phyloP scores from a whole-genome alignment of 2,113 vertebrate species.

The Thunnus maccoyii region DNA sequence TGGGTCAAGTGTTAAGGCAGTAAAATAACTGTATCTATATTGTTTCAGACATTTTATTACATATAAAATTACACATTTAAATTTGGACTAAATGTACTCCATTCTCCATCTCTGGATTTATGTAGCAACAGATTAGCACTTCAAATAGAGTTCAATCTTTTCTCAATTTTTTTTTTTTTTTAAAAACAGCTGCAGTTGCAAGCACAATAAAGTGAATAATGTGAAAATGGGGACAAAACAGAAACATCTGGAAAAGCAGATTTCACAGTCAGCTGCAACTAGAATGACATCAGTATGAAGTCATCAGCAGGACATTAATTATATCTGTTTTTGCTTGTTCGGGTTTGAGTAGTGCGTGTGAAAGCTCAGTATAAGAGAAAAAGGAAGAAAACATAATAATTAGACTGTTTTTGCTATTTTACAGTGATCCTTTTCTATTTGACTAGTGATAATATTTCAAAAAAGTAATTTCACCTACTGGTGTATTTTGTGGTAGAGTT shows the following conservation, averaged over 20 bases:
- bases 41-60: too few species aligned
- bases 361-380: background rate
- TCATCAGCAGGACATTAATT: background rate
- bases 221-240: background rate
- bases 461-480: conserved; percentile 79
- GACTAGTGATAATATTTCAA: background rate
- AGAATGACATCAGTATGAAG: conserved; percentile 15
- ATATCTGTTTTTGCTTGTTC: background rate
- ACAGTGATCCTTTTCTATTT: too few species aligned
- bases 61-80: too few species aligned
- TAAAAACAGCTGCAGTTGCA: background rate
- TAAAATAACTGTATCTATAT: too few species aligned
- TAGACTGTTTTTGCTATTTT: background rate
- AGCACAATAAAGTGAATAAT: background rate
- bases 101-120: background rate
- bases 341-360: background rate
- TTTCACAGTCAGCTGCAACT: background rate
- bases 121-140: background rate
- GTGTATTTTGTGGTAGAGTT: conserved; percentile 96
- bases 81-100: too few species aligned
- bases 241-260: conserved; percentile 17
- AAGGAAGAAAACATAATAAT: background rate
- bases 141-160: conserved; percentile 9
- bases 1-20: too few species aligned
- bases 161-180: background rate